Evolutionary conservation across 2,888 invertebrate genomes (phyloP), one percentile per base, ranked within the genome.

Genomic region (Ophraella communa): DNA sequence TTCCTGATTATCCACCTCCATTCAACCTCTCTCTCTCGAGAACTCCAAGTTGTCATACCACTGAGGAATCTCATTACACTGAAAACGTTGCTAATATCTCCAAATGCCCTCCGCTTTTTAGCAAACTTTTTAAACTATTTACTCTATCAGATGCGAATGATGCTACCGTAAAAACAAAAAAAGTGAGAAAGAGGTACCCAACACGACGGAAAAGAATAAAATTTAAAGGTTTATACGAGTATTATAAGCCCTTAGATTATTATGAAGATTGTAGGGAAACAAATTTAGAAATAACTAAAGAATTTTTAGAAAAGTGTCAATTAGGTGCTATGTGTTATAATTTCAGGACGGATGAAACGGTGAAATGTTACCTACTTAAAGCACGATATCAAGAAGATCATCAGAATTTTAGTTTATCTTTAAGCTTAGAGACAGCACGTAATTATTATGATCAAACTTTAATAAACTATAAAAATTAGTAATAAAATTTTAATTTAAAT

Each of bases 301-400:
- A 76, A 14, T 82, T 84, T 77, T 65, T 85, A 57, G 73, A 75
- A 23, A 76, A 78, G 18, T 81, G 83, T 69, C 86, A 85, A 74
- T 77, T 79, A 66, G 79, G 80, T 7, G 83, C 83, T 18, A 71
- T 75, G n/a, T 76, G 73, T 53, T 86, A 85, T 67, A 76, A 79
- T 60, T 83, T 83, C 68, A 73, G 74, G 2, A 74, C 73, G 17
- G 82, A 85, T 69, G 82, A 84, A 30, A 68, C 83, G 35, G 84
- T 84, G 0, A 78, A 78, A 70, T 83, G 83, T 67, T 86, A 84
- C 76, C 75, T 86, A 21, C 72, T 86, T 20, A 86, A 86, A 71
- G 83, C 85, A 11, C 77, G 85, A 51, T 85, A 86, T 72, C 79
- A 79, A 47, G 85, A 86, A 66, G 85, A 85, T 47, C 77, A 76